Evolutionary conservation across 92 coral and sea anemone genomes (phyloP), one percentile per base, ranked within the genome.

Genomic region (Anthopleura xanthogrammica): DNA sequence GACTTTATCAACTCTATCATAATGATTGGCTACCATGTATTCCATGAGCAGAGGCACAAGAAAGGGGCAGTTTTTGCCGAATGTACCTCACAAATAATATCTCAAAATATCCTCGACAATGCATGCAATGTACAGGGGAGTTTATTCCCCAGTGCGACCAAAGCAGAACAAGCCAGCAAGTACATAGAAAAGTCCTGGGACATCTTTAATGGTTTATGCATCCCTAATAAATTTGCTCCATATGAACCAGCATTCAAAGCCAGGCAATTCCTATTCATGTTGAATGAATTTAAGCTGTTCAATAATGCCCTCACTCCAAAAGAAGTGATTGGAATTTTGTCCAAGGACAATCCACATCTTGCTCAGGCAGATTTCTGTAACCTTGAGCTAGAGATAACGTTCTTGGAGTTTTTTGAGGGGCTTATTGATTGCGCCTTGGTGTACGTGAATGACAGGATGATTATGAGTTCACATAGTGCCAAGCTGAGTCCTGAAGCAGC

Each of bases 351-450:
- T 78, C 97, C 98, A 82, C 93, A 82, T 20, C 77, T 97, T 46
- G 98, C 93, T 2, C 95, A 91, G 60, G 94, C 91, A 11, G 98
- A 91, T 77, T 97, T 92, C 79, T 94, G 92, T 79, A 97, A 91
- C 78, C 88, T 97, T 62, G 99, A 94, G 78, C 79, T 94, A 14
- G 99, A 97, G 83, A 83, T 97, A 86, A 94, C 99, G 1, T 97
- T 97, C 85, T 83, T 97, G 88, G 99, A 97, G 85, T 92, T 97
- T 74, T 92, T 90, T 79, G 99, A 97, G 77, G 98, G 92, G 8
- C 88, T 97, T 36, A 90, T 97, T 77, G 94, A 90, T 7, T 97
- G 99, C 86, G 95, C 98, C 7, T 77, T 80, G 52, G 97, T 91
- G 70, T 97, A 90, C 83, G 99, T 97, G 58, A 97, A 95, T 52